A percentile compares a stretch with the other conserved stretches of the same genome.
Conservation (phyloP, 2,113 vertebrate species). For the Eidolon helvum region DNA sequence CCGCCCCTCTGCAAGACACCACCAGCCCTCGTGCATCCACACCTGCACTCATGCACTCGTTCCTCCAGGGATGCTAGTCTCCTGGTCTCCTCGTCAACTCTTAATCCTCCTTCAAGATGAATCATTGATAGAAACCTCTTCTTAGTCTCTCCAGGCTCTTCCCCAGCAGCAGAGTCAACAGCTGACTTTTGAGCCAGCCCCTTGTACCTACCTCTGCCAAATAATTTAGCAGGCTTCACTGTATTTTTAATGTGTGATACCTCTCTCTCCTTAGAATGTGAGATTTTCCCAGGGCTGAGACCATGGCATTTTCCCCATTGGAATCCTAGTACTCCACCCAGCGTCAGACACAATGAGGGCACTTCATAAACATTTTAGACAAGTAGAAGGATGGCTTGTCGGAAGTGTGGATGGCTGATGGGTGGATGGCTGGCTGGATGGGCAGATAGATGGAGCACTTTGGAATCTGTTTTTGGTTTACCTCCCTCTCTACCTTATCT, state of each 20-base stretch:
- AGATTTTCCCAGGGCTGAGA: background rate
- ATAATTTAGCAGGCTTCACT: background rate
- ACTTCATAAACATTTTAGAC: background rate
- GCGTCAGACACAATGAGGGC: background rate
- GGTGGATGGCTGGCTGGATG: background rate
- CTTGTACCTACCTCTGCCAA: background rate
- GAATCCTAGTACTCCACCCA: background rate
- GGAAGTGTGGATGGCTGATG: background rate
- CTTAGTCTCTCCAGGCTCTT: background rate
- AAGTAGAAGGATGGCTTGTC: background rate
- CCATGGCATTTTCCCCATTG: background rate
- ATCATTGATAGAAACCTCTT: background rate
- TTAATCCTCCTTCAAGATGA: background rate
- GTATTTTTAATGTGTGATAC: background rate
- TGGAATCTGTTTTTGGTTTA: background rate
- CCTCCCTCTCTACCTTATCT: background rate
- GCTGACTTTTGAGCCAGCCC: background rate
- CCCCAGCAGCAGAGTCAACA: background rate
- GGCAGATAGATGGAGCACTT: background rate
- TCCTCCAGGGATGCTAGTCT: background rate
- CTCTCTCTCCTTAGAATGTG: background rate
- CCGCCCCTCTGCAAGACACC: background rate
- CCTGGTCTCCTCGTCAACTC: background rate
- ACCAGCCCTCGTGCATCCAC: rapidly evolving
- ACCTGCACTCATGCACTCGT: background rate